phyloP scores from a whole-genome alignment of 2,797 vertebrate genomes.

The Oreochromis grahami region DNA sequence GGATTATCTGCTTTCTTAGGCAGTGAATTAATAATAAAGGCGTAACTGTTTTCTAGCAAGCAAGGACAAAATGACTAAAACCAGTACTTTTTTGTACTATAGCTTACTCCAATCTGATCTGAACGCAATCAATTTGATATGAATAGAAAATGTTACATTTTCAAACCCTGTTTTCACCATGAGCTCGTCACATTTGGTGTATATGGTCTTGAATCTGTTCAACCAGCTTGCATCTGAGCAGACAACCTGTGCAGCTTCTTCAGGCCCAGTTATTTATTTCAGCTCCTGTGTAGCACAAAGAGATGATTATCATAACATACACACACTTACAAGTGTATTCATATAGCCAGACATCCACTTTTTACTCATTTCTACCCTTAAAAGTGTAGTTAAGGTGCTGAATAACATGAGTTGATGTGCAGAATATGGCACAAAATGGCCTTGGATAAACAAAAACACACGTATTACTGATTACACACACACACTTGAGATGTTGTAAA shows the following conservation, averaged over 20 bases:
- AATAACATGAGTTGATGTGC: neutral
- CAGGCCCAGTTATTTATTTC: neutral
- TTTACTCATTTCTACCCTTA: neutral
- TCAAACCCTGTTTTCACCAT: neutral
- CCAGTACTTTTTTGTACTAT: neutral
- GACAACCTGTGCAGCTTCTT: neutral
- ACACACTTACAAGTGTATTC: neutral
- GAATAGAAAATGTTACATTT: neutral
- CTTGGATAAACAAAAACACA: neutral
- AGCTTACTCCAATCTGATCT: neutral
- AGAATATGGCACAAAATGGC: neutral
- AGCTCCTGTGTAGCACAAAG: neutral
- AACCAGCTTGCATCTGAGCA: neutral
- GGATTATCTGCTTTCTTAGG: neutral
- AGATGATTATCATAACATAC: neutral
- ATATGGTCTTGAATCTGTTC: neutral
- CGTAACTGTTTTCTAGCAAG: neutral
- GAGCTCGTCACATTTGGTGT: neutral
- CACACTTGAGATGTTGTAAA: constrained; percentile 1
- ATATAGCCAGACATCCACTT: neutral
- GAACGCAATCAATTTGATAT: neutral
- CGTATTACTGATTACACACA: neutral
- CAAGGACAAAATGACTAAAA: neutral
- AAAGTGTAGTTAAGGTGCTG: neutral
- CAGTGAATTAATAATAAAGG: neutral